Base-by-base conservation (phyloP, 2,888 invertebrate species). In the Cerastis rubricosa region DNA sequence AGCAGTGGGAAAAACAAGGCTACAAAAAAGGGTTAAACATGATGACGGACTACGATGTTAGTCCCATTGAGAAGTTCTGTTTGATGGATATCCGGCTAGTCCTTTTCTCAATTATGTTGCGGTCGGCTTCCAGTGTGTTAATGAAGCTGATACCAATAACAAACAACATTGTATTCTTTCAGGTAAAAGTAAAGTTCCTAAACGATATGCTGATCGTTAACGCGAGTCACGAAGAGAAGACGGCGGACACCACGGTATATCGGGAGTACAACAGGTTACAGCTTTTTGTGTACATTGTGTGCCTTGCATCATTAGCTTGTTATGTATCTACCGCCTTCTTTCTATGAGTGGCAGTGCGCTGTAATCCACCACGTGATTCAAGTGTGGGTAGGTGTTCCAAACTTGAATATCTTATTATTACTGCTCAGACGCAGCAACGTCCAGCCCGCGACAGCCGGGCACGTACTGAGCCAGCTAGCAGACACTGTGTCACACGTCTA, bases 141-240 rank as follows among this genome's bases (percentile, higher is more conserved):
- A 19, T 29, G 9, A 35, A 61, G 59, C 9, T 61, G 9, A 61
- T 19, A 61, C 0, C 29, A 29, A 29, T 14, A 7, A 57, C 14
- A 8, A 40, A 12, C 12, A 64, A 17, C 17, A 25, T 40, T 17
- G 8, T 25, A 9, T 22, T 47, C 43, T 98, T 82, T 1, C 87
- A 95, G 95, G 82, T 95, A 4, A 87, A 80, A 63, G 93, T 94
- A 0, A 89, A 89, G 47, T 74, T 95, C 0, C 1, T 85, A 0
- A 86, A 93, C 63, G 88, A 92, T 67, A 74, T 87, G 0, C 87
- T 97, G 3, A 92, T 98, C 97, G 98, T 99, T 43, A 98, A 99
- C 90, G 99, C 99, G 45, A 98, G 98, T 91, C 99, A 99, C 93
- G 99, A 99, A 93, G 99, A 99, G 94, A 99, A 99, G 94, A 97